Evolutionary conservation across 2,113 vertebrate species (phyloP).

Genomic region (Ammodramus savannarum): DNA sequence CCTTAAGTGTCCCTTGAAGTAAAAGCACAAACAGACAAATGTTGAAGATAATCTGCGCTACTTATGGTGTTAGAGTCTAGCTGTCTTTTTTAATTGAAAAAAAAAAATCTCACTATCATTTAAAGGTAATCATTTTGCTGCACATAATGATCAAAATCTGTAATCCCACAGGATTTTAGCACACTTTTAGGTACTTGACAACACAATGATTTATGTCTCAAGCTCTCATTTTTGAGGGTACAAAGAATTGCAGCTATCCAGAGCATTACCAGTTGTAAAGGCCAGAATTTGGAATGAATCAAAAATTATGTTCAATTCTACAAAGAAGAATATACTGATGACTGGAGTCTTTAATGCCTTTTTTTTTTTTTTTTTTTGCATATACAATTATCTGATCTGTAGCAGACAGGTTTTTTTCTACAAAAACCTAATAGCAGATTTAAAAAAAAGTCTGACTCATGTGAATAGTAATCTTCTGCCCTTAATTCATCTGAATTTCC

Average conservation of each 20-base stretch:
- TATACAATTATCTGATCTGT: not conserved
- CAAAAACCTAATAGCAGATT: not conserved
- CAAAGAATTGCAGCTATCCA: not conserved
- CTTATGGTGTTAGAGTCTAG: not conserved
- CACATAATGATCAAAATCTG: not conserved
- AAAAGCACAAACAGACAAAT: not conserved
- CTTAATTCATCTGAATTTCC: not conserved
- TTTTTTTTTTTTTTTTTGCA: too few relatives aligned
- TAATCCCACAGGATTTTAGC: not conserved
- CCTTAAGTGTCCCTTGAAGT: not conserved
- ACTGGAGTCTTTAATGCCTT: not conserved
- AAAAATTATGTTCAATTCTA: not conserved
- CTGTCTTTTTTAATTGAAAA: not conserved
- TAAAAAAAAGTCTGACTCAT: not conserved
- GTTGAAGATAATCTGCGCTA: not conserved
- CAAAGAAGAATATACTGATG: not conserved
- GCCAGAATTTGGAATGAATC: accelerated
- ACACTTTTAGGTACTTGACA: not conserved
- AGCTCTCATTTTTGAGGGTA: not conserved
- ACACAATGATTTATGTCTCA: not conserved
- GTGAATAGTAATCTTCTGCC: not conserved
- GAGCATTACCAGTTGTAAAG: not conserved
- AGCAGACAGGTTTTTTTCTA: not conserved
- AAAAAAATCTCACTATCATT: not conserved
- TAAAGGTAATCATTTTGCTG: not conserved